Evolutionary conservation across 2,797 vertebrate species (phyloP), one percentile per base, ranked within the genome.

Genomic region (Molossus molossus): DNA sequence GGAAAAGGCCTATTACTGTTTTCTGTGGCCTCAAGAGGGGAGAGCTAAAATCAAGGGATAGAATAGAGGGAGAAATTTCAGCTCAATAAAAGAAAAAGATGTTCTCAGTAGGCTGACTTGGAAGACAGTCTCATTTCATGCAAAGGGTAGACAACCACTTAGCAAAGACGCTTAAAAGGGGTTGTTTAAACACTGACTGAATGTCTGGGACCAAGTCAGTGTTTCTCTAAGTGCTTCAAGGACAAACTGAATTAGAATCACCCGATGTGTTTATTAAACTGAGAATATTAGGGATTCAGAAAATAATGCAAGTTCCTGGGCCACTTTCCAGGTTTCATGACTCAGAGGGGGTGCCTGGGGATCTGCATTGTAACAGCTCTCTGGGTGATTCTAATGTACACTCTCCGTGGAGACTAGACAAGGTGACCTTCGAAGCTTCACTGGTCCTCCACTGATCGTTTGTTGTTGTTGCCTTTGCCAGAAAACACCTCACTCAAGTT

Each of bases 171-270:
- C 27, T 60, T 64, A 65, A 37, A 80, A 80, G 15, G 37, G 45
- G 14, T 40, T 79, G 12, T 40, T 88, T 25, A 92, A 58, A 37
- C 75, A 83, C 9, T 70, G 29, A 88, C 0, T 75, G 20, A 95
- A 79, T 25, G 45, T 88, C 85, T 84, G 53, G 58, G 84, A 85
- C 20, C 40, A 94, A 8, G 18, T 77, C 75, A 87, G 45, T 33
- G 14, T 60, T 90, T 90, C 65, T 83, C 37, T 75, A 48, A 48
- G 55, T 81, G 9, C n/a, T 40, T 76, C 40, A 75, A 77, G 17
- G 86, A 90, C 10, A 91, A 94, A 81, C 6, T 77, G 33, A 97
- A 76, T 62, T 48, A 76, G 65, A 96, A 62, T 58, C 53, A 58
- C 2, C 15, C 20, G 65, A 33, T 15, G 9, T 40, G 48, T n/a